Evolutionary conservation across 2,888 invertebrate genomes (phyloP).

Genomic region (Dysmachus trigonus): DNA sequence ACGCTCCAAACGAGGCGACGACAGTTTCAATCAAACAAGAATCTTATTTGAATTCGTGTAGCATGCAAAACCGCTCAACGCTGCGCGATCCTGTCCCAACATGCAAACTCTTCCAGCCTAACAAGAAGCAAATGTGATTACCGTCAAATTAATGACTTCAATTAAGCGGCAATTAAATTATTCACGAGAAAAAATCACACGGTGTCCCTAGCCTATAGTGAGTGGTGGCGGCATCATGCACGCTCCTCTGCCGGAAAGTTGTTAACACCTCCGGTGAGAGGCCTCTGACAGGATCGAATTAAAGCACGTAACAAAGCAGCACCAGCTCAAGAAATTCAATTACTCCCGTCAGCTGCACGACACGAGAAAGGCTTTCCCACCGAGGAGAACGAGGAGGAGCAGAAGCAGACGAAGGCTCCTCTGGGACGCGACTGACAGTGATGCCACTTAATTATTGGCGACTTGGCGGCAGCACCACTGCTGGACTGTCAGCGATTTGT

Average conservation of each 20-base stretch:
- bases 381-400: neutral
- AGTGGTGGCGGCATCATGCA: neutral
- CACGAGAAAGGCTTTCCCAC: constrained; percentile 5
- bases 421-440: neutral
- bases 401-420: neutral
- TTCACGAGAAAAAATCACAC: neutral
- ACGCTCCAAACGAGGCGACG: neutral
- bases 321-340: neutral
- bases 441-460: constrained; percentile 20
- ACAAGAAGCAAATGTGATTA: constrained; percentile 20
- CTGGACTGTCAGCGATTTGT: neutral
- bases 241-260: neutral
- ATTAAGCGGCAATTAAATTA: constrained; percentile 24
- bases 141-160: neutral
- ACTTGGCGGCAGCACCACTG: neutral
- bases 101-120: neutral
- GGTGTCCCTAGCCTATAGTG: neutral
- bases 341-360: neutral
- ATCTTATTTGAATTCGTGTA: neutral
- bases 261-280: constrained; percentile 7
- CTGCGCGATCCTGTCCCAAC: neutral
- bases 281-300: neutral
- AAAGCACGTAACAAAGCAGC: neutral
- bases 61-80: neutral
- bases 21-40: neutral